These are phyloP conservation scores for Labrus mixtus DNA, from an alignment of 2,113 vertebrate genomes.

Conservation along the genomic window DNA sequence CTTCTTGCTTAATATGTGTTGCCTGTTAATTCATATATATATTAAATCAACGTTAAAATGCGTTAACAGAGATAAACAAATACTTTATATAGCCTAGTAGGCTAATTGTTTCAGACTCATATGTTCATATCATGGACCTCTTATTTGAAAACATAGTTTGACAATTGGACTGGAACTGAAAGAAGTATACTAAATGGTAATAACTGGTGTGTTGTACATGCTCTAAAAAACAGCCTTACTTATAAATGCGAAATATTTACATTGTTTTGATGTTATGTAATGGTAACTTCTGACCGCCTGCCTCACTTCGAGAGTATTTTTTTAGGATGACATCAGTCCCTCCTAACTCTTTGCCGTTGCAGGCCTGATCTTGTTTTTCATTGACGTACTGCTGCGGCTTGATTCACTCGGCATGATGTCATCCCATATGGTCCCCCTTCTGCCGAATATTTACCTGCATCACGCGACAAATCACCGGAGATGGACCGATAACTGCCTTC, in stretches of 20 bases:
- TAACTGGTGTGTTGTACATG: neutral
- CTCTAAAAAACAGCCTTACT: neutral
- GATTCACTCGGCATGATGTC: conserved; percentile 69
- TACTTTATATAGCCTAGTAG: no score
- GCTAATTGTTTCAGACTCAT: no score
- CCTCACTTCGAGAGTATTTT: neutral
- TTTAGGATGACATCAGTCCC: neutral
- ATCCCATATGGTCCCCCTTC: conserved; percentile 69
- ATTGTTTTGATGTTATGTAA: neutral
- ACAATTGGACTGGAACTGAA: no score
- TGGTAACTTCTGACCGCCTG: no score
- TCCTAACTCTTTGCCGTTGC: conserved; percentile 25
- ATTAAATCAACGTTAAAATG: no score
- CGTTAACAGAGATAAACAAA: no score
- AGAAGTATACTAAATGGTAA: neutral
- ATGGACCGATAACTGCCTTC: neutral
- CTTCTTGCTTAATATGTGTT: neutral
- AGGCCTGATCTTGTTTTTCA: conserved; percentile 54
- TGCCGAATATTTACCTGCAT: conserved; percentile 48
- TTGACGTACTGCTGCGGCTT: conserved; percentile 42
- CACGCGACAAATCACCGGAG: conserved; percentile 26
- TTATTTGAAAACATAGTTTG: no score
- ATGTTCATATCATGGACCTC: no score
- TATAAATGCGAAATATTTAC: neutral
- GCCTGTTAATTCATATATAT: neutral